Conservation (phyloP, 2,888 invertebrate species). For the Lithodes maja region DNA sequence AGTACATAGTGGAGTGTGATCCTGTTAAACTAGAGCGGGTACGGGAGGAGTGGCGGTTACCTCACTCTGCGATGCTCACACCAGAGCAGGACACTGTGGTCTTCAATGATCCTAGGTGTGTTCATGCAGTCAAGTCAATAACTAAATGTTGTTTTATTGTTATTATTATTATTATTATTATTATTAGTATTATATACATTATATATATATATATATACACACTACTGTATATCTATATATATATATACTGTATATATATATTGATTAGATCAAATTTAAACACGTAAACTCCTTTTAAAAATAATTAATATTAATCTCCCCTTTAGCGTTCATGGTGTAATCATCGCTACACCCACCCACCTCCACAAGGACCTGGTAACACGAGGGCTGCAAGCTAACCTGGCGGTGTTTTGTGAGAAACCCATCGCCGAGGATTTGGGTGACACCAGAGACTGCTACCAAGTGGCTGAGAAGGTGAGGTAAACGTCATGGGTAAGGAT, state of each 20-base stretch:
- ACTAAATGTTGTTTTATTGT: too few species aligned
- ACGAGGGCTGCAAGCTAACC: slow-evolving; percentile 78
- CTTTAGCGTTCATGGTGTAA: slow-evolving; percentile 74
- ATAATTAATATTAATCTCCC: too few species aligned
- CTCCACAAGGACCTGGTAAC: slow-evolving; percentile 79
- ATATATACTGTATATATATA: too few species aligned
- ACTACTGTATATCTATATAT: too few species aligned
- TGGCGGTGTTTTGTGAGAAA: slow-evolving; percentile 83
- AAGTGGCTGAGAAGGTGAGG: slow-evolving; percentile 77
- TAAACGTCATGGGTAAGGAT: too few species aligned
- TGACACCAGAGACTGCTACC: slow-evolving; percentile 79
- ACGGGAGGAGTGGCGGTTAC: slow-evolving; percentile 78
- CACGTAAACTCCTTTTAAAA: too few species aligned
- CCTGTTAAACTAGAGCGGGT: too few species aligned
- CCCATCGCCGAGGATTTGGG: slow-evolving; percentile 80
- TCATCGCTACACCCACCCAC: slow-evolving; percentile 80
- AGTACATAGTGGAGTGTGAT: slow-evolving; percentile 79
- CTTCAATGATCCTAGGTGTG: slow-evolving; percentile 78
- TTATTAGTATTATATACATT: too few species aligned
- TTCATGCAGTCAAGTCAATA: too few species aligned
- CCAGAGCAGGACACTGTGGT: slow-evolving; percentile 77
- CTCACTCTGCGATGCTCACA: slow-evolving; percentile 76
- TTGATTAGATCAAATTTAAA: too few species aligned
- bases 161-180: too few species aligned
- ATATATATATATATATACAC: too few species aligned